Evolutionary conservation across 2,888 invertebrate species (phyloP), one percentile per base, ranked within the genome.

Genomic region (Entomobrya multifasciata): DNA sequence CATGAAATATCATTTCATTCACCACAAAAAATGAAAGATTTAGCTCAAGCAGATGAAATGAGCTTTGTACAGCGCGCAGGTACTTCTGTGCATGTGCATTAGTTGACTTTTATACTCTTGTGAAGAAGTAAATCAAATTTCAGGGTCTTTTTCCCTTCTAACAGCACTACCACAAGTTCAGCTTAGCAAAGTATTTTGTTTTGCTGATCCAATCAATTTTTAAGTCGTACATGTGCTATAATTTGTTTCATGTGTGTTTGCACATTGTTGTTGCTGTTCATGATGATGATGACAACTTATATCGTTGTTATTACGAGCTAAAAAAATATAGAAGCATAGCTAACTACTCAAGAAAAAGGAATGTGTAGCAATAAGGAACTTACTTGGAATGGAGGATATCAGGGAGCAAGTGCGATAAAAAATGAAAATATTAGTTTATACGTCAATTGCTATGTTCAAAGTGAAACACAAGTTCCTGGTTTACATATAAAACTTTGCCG

Each of bases 81-180:
- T 52, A 20, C 15, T 27, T 25, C 11, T 47, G 47, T 52, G n/a
- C 27, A 52, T 27, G 25, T 47, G 44, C 15, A 25, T 27, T 52
- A 47, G 74, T 74, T 74, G 47, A 74, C 74, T 52, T 74, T 49
- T 74, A 25, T 49, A 27, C 74, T 74, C 74, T 72, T 74, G 30
- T 27, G 60, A 41, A 77, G 79, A 62, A 79, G 79, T 79, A 79
- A 65, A 79, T 77, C 77, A 77, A 77, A 78, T 67, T 80, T 81
- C 81, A 81, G 70, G 81, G 70, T 81, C 70, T 80, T 80, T 80
- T 52, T 17, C 74, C 49, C 52, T 80, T 25, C 49, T 70, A 17
- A 47, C 27, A 41, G 60, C 60, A 44, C 13, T 49, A 74, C n/a
- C 49, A 27, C 27, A 30, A 17, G 25, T 52, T 74, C 27, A 74